These are phyloP conservation scores for Pygoscelis antarcticus DNA, from an alignment of 2,113 vertebrate species.

Conservation along the genomic window DNA sequence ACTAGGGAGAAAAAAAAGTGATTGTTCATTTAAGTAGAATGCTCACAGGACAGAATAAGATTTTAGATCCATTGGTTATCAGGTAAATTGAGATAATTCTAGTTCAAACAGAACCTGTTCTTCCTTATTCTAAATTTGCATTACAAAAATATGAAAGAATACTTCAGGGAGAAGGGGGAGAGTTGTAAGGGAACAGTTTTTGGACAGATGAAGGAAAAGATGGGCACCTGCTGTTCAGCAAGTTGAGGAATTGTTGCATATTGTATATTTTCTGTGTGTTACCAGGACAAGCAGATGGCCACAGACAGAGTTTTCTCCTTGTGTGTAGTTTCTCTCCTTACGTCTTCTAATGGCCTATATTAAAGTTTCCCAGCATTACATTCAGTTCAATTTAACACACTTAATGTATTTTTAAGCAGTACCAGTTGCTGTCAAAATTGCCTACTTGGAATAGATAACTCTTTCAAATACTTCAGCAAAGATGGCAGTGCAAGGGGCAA, in stretches of 20 bases:
- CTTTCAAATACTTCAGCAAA: neutral
- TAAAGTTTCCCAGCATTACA: slow-evolving; percentile 23
- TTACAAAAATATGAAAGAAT: slow-evolving; percentile 28
- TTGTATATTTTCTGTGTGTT: slow-evolving; percentile 37
- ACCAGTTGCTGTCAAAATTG: slow-evolving; percentile 1
- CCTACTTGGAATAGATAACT: neutral
- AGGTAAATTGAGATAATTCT: slow-evolving; percentile 14
- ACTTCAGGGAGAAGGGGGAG: neutral
- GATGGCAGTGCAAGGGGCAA: neutral
- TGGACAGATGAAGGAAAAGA: slow-evolving; percentile 61
- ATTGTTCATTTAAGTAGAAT: slow-evolving; percentile 23
- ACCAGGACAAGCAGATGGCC: slow-evolving; percentile 64
- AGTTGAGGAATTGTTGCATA: slow-evolving; percentile 58
- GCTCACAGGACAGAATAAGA: neutral
- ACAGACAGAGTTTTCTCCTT: slow-evolving; percentile 50
- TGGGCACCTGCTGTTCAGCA: slow-evolving; percentile 63
- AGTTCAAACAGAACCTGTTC: slow-evolving; percentile 35
- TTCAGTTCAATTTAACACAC: slow-evolving; percentile 21
- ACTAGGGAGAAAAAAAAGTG: neutral
- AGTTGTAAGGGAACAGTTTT: slow-evolving; percentile 33
- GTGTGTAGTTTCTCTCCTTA: slow-evolving; percentile 48
- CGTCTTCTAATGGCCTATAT: slow-evolving; percentile 30
- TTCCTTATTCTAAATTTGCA: slow-evolving; percentile 34
- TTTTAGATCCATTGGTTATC: neutral
- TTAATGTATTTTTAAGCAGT: slow-evolving; percentile 4